These are phyloP conservation scores for Stenurella melanura DNA, from an alignment of 2,888 invertebrate genomes.

Conservation along the genomic window DNA sequence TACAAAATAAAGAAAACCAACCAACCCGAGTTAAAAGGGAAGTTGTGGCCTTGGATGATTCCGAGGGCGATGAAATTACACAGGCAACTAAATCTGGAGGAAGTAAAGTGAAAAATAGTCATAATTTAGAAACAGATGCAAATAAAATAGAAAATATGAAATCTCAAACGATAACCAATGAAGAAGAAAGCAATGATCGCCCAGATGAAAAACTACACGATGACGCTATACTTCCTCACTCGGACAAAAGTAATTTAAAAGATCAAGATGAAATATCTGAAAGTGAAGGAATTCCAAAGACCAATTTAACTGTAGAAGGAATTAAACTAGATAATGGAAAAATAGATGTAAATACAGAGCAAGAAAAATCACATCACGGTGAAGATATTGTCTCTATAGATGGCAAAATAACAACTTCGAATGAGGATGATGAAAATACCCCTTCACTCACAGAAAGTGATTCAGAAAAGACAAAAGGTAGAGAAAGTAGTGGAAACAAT, in stretches of 20 bases:
- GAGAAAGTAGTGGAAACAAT: neutral
- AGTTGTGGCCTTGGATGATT: neutral
- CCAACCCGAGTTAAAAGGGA: neutral
- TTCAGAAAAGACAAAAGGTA: neutral
- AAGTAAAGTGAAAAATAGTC: neutral
- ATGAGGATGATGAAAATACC: neutral
- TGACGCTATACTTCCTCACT: neutral
- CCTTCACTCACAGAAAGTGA: neutral
- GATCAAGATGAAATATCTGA: neutral
- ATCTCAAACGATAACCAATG: neutral
- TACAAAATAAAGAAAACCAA: neutral
- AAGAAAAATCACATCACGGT: neutral
- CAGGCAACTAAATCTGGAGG: neutral
- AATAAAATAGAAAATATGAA: neutral
- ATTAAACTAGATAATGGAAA: neutral
- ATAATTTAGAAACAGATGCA: neutral
- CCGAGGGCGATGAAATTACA: neutral
- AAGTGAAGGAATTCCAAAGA: neutral
- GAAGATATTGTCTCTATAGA: neutral
- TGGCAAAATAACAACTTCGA: neutral
- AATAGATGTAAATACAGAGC: neutral
- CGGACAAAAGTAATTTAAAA: neutral
- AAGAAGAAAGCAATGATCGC: neutral
- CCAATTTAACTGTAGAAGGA: neutral
- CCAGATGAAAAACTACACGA: neutral